Conservation (phyloP, 2,888 invertebrate genomes). For the Andrena haemorrhoa region DNA sequence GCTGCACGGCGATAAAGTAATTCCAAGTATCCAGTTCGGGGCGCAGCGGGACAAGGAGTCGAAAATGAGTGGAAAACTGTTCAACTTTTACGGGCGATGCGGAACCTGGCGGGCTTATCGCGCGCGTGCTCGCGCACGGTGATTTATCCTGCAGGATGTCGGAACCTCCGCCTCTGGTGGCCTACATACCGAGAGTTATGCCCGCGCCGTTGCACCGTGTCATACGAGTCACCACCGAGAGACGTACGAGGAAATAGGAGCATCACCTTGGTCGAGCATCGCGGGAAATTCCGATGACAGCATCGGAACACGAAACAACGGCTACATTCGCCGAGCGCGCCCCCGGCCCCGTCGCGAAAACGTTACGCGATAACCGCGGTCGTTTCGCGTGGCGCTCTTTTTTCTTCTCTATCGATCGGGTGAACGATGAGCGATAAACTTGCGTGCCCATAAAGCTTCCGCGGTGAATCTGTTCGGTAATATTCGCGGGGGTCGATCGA, state of each 20-base stretch:
- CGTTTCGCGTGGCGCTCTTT: not conserved
- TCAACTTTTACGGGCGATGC: conserved; percentile 75
- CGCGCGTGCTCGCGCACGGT: conserved; percentile 76
- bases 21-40: not conserved
- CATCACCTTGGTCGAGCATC: conserved; percentile 61
- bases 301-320: conserved; percentile 41
- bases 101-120: conserved; percentile 76
- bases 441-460: conserved; percentile 27
- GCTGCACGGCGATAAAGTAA: not conserved
- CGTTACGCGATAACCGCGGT: conserved; percentile 9
- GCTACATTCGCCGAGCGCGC: not conserved
- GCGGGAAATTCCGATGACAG: conserved; percentile 50
- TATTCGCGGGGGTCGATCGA: conserved; percentile 36
- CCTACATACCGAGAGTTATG: conserved; percentile 79
- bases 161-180: conserved; percentile 72
- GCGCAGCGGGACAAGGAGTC: not conserved
- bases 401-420: conserved; percentile 12
- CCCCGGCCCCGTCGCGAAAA: conserved; percentile 11
- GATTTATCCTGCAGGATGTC: conserved; percentile 80
- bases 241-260: conserved; percentile 72
- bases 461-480: conserved; percentile 36
- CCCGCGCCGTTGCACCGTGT: conserved; percentile 70
- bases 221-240: conserved; percentile 71
- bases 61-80: conserved; percentile 72
- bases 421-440: conserved; percentile 29